phyloP scores from a whole-genome alignment of 2,888 invertebrate genomes.

The Drosophila kambysellisi region DNA sequence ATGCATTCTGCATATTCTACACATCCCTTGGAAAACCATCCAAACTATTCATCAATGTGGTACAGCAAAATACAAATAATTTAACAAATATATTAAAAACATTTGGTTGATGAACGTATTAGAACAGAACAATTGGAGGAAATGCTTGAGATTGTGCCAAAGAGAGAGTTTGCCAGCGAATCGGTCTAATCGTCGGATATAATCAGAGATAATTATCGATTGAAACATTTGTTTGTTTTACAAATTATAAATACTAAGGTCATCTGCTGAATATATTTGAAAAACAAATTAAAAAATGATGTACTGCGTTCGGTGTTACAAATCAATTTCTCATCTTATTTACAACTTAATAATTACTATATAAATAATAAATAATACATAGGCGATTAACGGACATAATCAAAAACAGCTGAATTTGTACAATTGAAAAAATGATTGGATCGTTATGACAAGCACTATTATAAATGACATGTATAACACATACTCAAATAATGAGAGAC shows the following conservation, averaged over 20 bases:
- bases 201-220: not conserved
- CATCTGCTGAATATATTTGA: not conserved
- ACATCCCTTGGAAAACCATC: not conserved
- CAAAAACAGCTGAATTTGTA: not conserved
- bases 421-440: not conserved
- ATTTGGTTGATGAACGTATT: not conserved
- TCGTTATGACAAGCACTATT: not conserved
- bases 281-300: not conserved
- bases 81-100: not conserved
- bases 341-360: not conserved
- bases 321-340: not conserved
- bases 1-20: constrained; percentile 1
- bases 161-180: not conserved
- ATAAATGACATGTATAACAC: not conserved
- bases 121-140: not conserved
- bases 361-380: not conserved
- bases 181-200: not conserved
- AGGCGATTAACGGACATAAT: not conserved
- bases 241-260: not conserved
- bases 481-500: not conserved
- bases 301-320: not conserved
- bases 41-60: not conserved
- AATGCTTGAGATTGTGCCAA: not conserved
- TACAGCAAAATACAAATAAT: not conserved
- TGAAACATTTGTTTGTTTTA: not conserved